These are phyloP conservation scores for Manis crassicaudata DNA, from an alignment of 2,797 vertebrate genomes.

Conservation along the genomic window DNA sequence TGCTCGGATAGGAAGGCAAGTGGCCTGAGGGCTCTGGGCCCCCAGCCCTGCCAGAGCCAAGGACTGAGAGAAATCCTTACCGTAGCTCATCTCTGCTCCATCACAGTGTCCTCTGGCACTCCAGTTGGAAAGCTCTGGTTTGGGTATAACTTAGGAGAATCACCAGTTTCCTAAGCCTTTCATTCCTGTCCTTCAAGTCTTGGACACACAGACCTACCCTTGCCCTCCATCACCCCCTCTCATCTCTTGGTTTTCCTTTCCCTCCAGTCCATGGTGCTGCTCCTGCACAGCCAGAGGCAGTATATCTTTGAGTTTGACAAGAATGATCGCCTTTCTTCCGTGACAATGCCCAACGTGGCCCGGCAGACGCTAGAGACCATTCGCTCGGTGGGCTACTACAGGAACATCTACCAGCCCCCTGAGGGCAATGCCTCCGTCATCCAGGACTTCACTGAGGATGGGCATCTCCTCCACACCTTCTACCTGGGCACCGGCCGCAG, in stretches of 20 bases:
- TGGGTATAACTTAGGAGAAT: neutral
- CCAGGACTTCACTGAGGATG: slow-evolving; percentile 97
- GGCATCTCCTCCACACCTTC: slow-evolving; percentile 94
- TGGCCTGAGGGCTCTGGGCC: neutral
- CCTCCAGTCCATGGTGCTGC: slow-evolving; percentile 96
- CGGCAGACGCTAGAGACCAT: slow-evolving; percentile 96
- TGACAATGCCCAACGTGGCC: slow-evolving; percentile 99
- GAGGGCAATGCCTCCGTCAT: slow-evolving; percentile 96
- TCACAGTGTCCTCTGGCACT: neutral
- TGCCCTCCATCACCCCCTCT: neutral
- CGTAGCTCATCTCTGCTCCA: no score
- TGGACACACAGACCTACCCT: neutral
- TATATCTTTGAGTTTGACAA: slow-evolving; percentile 99
- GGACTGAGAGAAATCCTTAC: neutral
- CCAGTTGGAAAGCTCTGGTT: neutral
- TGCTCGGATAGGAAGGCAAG: neutral
- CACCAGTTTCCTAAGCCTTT: neutral
- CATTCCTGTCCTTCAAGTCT: neutral
- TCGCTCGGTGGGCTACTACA: slow-evolving; percentile 97
- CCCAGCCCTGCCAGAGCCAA: neutral
- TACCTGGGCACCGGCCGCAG: slow-evolving; percentile 96
- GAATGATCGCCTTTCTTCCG: slow-evolving; percentile 95
- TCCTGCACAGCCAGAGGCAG: slow-evolving; percentile 98
- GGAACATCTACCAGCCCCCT: slow-evolving; percentile 96
- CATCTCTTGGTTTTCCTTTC: slow-evolving; percentile 61